These are phyloP conservation scores for Centropus unirufus DNA, from an alignment of 2,113 vertebrate genomes.

Conservation along the genomic window DNA sequence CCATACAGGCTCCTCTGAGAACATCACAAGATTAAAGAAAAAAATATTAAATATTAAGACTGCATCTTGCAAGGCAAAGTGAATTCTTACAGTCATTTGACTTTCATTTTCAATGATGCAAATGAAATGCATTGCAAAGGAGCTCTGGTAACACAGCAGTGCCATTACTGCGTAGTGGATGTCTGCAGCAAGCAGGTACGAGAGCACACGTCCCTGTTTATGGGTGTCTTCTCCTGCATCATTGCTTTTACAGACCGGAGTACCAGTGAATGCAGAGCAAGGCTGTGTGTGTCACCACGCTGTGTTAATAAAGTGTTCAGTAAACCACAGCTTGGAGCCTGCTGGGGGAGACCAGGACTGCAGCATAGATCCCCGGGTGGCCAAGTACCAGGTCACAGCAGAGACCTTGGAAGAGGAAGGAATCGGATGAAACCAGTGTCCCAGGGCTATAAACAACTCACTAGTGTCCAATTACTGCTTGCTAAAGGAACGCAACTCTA, in stretches of 20 bases:
- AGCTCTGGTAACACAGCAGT: background rate
- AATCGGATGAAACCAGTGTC: background rate
- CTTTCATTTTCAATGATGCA: background rate
- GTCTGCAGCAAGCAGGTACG: background rate
- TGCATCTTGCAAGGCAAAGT: background rate
- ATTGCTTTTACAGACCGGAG: background rate
- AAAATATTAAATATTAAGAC: background rate
- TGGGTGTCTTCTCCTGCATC: background rate
- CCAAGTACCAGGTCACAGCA: background rate
- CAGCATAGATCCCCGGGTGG: background rate
- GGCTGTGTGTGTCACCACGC: background rate
- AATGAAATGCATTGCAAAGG: background rate
- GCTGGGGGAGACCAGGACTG: background rate
- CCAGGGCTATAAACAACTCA: background rate
- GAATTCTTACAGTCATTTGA: fast-evolving
- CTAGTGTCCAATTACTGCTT: background rate
- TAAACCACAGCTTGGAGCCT: background rate
- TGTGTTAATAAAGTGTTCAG: background rate
- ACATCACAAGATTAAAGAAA: background rate
- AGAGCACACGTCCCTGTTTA: background rate
- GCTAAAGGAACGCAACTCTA: background rate
- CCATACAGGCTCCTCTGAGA: background rate
- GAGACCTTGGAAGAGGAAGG: background rate
- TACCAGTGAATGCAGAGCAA: background rate
- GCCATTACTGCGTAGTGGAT: background rate